Evolutionary conservation across 1,140 invertebrate species (phyloP).

Genomic region (Brachionus koreanus): DNA sequence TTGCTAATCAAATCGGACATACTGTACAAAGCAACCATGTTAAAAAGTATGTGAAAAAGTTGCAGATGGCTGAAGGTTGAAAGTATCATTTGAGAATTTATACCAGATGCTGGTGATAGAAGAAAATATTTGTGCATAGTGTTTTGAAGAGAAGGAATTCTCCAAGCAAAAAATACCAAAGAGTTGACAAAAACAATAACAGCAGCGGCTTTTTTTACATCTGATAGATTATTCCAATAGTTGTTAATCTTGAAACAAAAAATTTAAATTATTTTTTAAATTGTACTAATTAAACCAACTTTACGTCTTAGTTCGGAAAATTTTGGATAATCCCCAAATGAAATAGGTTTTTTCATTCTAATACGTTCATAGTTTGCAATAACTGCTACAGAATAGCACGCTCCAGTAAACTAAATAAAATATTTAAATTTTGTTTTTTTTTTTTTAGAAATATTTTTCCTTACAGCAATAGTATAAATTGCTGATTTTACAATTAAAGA

Average conservation of each 20-base stretch:
- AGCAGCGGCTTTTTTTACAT: constrained; percentile 24
- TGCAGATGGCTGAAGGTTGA: constrained; percentile 27
- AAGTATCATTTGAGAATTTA: constrained; percentile 23
- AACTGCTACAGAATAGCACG: neutral
- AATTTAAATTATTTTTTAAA: neutral
- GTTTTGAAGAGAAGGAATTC: neutral
- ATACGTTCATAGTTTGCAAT: constrained; percentile 13
- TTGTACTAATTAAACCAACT: neutral
- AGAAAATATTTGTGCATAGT: constrained; percentile 19
- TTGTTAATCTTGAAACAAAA: neutral
- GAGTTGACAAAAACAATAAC: neutral
- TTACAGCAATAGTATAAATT: neutral
- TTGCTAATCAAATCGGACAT: constrained; percentile 29
- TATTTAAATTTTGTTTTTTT: neutral
- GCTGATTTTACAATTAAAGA: neutral
- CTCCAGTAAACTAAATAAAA: neutral
- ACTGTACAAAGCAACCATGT: constrained; percentile 42
- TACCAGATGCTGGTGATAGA: neutral
- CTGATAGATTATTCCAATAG: constrained; percentile 17
- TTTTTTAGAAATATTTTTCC: neutral
- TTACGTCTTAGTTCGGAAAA: neutral
- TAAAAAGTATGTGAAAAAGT: constrained; percentile 32
- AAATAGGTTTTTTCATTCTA: neutral
- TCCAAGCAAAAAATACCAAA: constrained; percentile 23
- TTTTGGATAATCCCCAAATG: neutral